Evolutionary conservation across 1,140 invertebrate genomes (phyloP), one percentile per base, ranked within the genome.

Genomic region (Adelges cooleyi): DNA sequence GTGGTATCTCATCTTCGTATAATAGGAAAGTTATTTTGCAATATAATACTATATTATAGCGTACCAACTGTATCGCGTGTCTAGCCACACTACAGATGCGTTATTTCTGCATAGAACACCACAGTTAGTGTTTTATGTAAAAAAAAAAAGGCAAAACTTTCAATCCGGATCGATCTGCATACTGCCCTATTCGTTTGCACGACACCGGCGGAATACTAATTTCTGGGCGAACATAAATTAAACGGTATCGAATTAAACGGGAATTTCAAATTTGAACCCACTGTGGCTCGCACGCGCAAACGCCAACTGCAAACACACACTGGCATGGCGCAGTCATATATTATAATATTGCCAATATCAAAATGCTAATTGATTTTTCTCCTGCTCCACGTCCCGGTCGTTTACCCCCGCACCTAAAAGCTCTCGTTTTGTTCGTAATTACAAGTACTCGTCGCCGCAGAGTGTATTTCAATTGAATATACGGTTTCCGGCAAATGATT

Each of bases 301-400:
- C n/a, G n/a, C n/a, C n/a, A n/a, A n/a, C 52, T 36, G 22, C 36
- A 40, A 25, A 42, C 22, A 51, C 2, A 52, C 49, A 29, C 50
- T 20, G 36, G 6, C 6, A 6, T 13, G 36, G 6, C 13, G 36
- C 15, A 42, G 20, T n/a, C n/a, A n/a, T n/a, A n/a, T n/a, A n/a
- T n/a, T 33, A 33, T 33, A 33, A 33, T 33, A 33, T 6, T 15
- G 2, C 36, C 53, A 25, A 42, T 56, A 56, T 56, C 18, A 56
- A 56, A 62, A 62, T 46, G 54, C 42, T 62, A 62, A 62, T 62
- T 62, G 54, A 62, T 62, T 62, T 62, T 62, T 62, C 40, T 62
- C 54, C 25, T 29, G 29, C 42, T 0, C 15, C 23, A 8, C 11
- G 8, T 4, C 15, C 11, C 15, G 11, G 40, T 44, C 4, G 13